A percentile compares a stretch with the other conserved stretches of the same genome.
These are phyloP conservation scores for Hedya salicella DNA, from an alignment of 2,888 invertebrate species.

Conservation along the genomic window DNA sequence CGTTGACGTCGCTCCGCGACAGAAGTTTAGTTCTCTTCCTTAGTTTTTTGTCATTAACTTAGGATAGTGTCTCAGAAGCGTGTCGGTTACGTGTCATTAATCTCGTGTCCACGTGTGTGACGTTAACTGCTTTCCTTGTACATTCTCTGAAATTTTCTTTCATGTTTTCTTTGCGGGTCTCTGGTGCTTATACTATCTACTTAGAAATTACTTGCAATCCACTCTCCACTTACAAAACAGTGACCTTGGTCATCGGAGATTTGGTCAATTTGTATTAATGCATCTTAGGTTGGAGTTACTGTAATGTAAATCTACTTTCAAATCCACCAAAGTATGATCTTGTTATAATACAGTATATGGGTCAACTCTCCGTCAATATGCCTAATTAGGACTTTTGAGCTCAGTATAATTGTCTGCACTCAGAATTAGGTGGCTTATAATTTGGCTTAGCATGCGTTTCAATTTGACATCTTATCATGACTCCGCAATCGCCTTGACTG, in stretches of 20 bases:
- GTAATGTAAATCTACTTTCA: background rate
- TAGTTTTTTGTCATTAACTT: conserved; percentile 47
- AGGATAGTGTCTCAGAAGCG: conserved; percentile 46
- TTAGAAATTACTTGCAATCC: background rate
- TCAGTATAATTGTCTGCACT: no score
- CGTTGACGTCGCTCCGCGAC: conserved; percentile 69
- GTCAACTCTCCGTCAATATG: background rate
- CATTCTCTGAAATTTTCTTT: conserved; percentile 15
- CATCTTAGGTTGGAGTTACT: no score
- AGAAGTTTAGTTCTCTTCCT: conserved; percentile 65
- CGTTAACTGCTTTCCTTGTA: conserved; percentile 18
- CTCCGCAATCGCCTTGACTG: conserved; percentile 30
- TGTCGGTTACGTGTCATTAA: conserved; percentile 46
- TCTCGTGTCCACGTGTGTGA: conserved; percentile 36
- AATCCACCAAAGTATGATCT: no score
- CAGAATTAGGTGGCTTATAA: no score
- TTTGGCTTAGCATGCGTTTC: background rate
- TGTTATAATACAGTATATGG: no score
- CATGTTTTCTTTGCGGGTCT: conserved; percentile 10
- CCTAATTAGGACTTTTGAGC: no score
- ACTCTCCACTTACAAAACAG: background rate
- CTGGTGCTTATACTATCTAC: conserved; percentile 8
- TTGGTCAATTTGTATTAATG: no score
- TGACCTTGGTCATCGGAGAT: background rate
- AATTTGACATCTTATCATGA: background rate